Evolutionary conservation across 92 coral and sea anemone genomes (phyloP).

Genomic region (Isaurus tuberculatus): DNA sequence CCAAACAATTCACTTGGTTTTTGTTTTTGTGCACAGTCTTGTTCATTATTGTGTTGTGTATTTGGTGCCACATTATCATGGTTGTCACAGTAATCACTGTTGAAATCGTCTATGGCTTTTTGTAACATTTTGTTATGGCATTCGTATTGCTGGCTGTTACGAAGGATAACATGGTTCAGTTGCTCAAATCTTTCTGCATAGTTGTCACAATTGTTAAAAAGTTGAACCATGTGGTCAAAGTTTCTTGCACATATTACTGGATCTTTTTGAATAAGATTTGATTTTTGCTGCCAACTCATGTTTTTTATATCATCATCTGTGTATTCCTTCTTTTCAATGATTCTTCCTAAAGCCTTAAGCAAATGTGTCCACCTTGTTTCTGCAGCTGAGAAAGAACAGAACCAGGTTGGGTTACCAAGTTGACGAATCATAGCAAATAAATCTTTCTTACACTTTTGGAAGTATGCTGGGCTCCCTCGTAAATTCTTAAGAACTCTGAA

Average conservation of each 20-base stretch:
- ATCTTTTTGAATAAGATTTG: constrained; percentile 67
- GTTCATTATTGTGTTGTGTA: background rate
- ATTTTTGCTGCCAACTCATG: constrained; percentile 29
- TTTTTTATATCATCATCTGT: background rate
- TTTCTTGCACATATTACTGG: constrained; percentile 81
- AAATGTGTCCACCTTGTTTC: constrained; percentile 66
- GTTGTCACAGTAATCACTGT: constrained; percentile 1
- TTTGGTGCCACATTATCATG: background rate
- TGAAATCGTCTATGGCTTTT: constrained; percentile 6
- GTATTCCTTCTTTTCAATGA: background rate
- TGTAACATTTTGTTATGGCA: constrained; percentile 3
- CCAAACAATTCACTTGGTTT: constrained; percentile 44
- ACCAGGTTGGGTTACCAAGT: constrained; percentile 69
- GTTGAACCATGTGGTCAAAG: constrained; percentile 75
- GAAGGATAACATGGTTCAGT: background rate
- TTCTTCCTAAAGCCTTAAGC: constrained; percentile 44
- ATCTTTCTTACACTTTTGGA: constrained; percentile 64
- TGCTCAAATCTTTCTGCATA: background rate
- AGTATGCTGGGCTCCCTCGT: constrained; percentile 63
- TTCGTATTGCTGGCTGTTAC: background rate
- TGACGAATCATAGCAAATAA: constrained; percentile 73
- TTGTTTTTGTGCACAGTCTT: background rate
- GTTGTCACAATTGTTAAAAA: constrained; percentile 38
- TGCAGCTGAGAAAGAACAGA: constrained; percentile 65
- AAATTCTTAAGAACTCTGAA: constrained; percentile 62